phyloP scores from a whole-genome alignment of 2,113 vertebrate species.

The Forbesichthys papilliferus region DNA sequence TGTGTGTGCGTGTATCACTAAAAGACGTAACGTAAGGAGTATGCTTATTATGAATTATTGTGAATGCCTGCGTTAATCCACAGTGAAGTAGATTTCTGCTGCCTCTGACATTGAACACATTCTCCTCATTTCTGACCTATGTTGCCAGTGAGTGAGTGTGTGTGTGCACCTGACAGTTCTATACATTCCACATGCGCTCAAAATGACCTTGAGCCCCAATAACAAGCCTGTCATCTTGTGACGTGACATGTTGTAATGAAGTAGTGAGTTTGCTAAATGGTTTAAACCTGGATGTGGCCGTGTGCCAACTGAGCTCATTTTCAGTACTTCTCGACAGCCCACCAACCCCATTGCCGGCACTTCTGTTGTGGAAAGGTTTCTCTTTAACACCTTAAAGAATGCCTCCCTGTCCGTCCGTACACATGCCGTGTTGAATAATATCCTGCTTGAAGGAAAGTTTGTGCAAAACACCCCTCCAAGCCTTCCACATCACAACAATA shows the following conservation, averaged over 20 bases:
- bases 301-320: constrained; percentile 66
- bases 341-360: constrained; percentile 45
- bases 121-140: background rate
- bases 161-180: constrained; percentile 35
- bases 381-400: constrained; percentile 57
- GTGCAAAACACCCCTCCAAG: constrained; percentile 24
- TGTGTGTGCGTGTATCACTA: no score
- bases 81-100: background rate
- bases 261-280: constrained; percentile 53
- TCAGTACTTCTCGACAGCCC: constrained; percentile 24
- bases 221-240: constrained; percentile 49
- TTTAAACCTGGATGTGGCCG: constrained; percentile 55
- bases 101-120: background rate
- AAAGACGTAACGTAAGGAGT: no score
- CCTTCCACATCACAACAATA: background rate
- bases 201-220: constrained; percentile 44
- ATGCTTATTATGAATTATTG: no score
- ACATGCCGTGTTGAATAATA: constrained; percentile 45
- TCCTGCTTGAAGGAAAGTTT: constrained; percentile 49
- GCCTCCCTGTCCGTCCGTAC: constrained; percentile 29
- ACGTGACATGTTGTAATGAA: constrained; percentile 41
- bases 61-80: no score
- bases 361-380: constrained; percentile 58
- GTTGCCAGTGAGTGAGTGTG: constrained; percentile 8
- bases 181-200: constrained; percentile 20